phyloP scores from a whole-genome alignment of 1,140 invertebrate species.

The Aphidius ervi region DNA sequence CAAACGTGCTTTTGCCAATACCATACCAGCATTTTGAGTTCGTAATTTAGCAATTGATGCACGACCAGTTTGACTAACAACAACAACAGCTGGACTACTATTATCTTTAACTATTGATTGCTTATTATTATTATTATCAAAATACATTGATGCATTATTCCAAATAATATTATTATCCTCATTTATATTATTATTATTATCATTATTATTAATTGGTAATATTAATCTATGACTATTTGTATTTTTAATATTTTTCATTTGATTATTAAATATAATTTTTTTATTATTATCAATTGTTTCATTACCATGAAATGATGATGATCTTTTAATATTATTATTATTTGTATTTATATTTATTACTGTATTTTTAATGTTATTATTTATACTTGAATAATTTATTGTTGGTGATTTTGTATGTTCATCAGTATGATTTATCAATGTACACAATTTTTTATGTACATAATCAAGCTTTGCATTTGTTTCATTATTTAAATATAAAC shows the following conservation, averaged over 20 bases:
- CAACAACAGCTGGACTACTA: constrained; percentile 28
- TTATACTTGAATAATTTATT: constrained; percentile 3
- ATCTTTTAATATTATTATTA: constrained; percentile 32
- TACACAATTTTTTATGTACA: constrained; percentile 40
- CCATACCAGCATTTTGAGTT: constrained; percentile 66
- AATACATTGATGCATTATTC: constrained; percentile 48
- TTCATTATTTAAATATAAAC: constrained; percentile 36
- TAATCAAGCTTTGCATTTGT: constrained; percentile 40
- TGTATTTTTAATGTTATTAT: constrained; percentile 30
- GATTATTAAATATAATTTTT: constrained; percentile 39
- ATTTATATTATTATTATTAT: constrained; percentile 8
- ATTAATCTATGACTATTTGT: constrained; percentile 38
- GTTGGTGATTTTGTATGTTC: constrained; percentile 32
- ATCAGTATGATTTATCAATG: constrained; percentile 38
- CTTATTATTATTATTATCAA: constrained; percentile 30
- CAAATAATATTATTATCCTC: constrained; percentile 37
- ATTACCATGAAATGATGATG: constrained; percentile 44
- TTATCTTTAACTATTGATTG: constrained; percentile 10
- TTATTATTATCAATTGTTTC: constrained; percentile 29
- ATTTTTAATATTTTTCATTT: constrained; percentile 43
- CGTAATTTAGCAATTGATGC: constrained; percentile 61
- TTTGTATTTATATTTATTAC: constrained; percentile 23
- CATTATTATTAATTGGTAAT: constrained; percentile 13
- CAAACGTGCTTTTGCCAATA: constrained; percentile 61
- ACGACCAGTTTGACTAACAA: constrained; percentile 48